Evolutionary conservation across 2,113 vertebrate species (phyloP).

Genomic region (Xiphophorus couchianus): DNA sequence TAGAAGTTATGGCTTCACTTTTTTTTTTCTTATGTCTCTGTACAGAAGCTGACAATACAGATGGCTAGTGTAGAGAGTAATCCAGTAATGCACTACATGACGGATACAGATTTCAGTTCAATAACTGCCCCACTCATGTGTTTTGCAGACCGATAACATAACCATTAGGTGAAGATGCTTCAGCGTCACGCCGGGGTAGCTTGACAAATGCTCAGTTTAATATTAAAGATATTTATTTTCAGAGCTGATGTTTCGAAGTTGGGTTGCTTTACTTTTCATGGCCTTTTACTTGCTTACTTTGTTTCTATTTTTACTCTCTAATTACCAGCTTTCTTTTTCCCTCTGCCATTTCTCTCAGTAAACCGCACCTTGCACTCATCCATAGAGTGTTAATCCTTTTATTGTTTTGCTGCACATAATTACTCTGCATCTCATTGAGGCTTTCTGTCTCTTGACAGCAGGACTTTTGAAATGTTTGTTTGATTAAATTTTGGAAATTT

Average conservation of each 20-base stretch:
- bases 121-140: constrained; percentile 39
- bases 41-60: constrained; percentile 57
- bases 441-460: constrained; percentile 14
- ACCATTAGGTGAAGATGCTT: constrained; percentile 2
- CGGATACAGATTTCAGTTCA: constrained; percentile 31
- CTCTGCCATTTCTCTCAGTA: constrained; percentile 20
- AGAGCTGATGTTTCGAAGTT: constrained; percentile 18
- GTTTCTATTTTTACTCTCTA: constrained; percentile 53
- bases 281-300: constrained; percentile 23
- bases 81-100: constrained; percentile 46
- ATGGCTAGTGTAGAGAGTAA: constrained; percentile 43
- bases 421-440: constrained; percentile 10
- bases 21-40: constrained; percentile 35
- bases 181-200: neutral
- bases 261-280: constrained; percentile 14
- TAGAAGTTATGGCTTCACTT: constrained; percentile 52
- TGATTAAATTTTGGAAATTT: neutral
- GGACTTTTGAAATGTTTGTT: constrained; percentile 1
- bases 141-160: constrained; percentile 31
- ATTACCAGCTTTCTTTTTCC: constrained; percentile 46
- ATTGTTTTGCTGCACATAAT: constrained; percentile 18
- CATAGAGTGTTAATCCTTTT: constrained; percentile 15
- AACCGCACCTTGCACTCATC: constrained; percentile 35
- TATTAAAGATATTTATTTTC: constrained; percentile 22
- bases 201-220: constrained; percentile 1